Conservation (phyloP, 1,140 invertebrate genomes). For the Bombus difficillimus region DNA sequence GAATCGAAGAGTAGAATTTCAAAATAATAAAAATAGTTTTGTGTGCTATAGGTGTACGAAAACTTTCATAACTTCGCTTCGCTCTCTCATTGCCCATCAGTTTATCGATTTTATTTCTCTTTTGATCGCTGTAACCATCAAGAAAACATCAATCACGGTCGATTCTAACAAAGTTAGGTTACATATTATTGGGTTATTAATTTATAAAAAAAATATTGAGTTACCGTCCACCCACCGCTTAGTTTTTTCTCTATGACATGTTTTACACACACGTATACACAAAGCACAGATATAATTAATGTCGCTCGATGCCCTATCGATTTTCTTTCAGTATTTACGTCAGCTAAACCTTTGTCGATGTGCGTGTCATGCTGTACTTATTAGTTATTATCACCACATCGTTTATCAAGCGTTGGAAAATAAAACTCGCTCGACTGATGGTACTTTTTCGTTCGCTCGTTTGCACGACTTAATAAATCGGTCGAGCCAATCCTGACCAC, state of each 20-base stretch:
- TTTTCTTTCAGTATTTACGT: constrained; percentile 49
- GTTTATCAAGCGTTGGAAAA: constrained; percentile 48
- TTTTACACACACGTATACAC: too few species aligned
- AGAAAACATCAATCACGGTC: not conserved
- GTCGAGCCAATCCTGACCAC: constrained; percentile 68
- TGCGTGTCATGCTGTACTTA: constrained; percentile 1
- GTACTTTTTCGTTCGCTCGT: constrained; percentile 34
- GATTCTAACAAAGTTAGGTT: not conserved
- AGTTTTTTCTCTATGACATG: not conserved
- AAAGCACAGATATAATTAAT: constrained; percentile 23
- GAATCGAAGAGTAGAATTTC: not conserved
- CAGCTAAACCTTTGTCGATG: constrained; percentile 16
- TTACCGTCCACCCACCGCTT: not conserved
- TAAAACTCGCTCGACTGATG: constrained; percentile 33
- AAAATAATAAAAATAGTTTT: not conserved
- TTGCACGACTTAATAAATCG: constrained; percentile 60
- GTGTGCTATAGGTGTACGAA: not conserved
- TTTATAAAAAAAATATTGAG: not conserved
- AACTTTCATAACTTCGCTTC: not conserved
- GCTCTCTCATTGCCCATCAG: not conserved
- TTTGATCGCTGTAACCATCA: not conserved
- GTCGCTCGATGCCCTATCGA: constrained; percentile 45
- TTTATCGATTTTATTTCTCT: not conserved
- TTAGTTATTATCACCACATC: constrained; percentile 48
- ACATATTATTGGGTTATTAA: not conserved